Base-by-base conservation (phyloP, 1,140 invertebrate genomes). In the Drosophila pallidifrons region DNA sequence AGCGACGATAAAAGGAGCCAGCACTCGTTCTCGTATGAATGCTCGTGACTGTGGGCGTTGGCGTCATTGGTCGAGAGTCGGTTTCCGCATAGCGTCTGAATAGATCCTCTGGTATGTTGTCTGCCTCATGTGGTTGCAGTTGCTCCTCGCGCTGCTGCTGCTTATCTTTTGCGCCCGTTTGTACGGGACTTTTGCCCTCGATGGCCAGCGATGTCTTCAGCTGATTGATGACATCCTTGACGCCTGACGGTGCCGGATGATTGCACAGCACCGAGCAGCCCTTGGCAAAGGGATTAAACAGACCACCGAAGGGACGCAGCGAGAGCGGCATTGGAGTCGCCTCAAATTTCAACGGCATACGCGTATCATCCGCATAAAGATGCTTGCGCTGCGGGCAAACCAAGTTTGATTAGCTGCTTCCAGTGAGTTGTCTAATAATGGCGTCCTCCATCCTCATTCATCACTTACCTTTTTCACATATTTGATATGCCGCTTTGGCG, bases 181-280 rank as follows among this genome's bases (percentile, higher is more conserved):
- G 67, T 49, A 71, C 55, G 7, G 51, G 64, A 47, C 79, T 59
- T 10, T 79, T 85, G 3, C 75, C 81, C 47, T 89, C 85, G 10
- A 89, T 85, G 35, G 85, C 95, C 95, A 96, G 95, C 65, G 94
- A 93, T 77, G 96, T 95, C 88, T 96, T 96, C 7, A 95, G 95
- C 75, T 95, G 94, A 78, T 94, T 95, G 1, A 97, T 94, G 25
- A 96, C 94, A 86, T 96, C 94, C 92, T 95, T 96, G 0, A 95
- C 95, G 70, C 96, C 95, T 15, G 93, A 94, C 64, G 96, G 96
- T 10, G 95, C 95, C 1, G 96, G 96, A 93, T 97, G 96, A 85
- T 97, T 97, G 93, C 96, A 97, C 1, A 97, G 93, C 5, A 97
- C 94, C 0, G 96, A 97, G 88, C 96, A 97, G 8, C 95, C 95